A percentile compares a stretch with the other conserved stretches of the same genome.
phyloP scores from a whole-genome alignment of 1,140 invertebrate species.

The Drosophila nebulosa region DNA sequence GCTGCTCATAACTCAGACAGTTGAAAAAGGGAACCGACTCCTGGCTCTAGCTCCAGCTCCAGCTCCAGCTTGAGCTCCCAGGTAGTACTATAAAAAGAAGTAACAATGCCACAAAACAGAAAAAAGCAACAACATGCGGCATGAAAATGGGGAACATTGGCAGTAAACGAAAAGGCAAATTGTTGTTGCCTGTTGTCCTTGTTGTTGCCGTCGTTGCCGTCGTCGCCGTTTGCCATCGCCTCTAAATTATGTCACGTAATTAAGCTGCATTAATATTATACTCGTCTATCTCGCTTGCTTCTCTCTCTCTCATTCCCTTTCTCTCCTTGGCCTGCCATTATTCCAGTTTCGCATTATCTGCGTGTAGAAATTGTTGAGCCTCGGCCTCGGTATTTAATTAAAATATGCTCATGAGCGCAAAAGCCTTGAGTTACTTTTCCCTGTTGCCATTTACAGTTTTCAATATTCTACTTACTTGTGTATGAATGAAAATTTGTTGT shows the following conservation, averaged over 20 bases:
- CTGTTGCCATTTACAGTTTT: neutral
- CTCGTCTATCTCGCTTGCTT: neutral
- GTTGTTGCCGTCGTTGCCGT: conserved; percentile 17
- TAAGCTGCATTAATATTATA: conserved; percentile 61
- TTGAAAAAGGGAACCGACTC: neutral
- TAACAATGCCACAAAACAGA: conserved; percentile 34
- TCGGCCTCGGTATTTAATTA: conserved; percentile 49
- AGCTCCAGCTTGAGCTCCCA: conserved; percentile 5
- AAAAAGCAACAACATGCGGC: conserved; percentile 6
- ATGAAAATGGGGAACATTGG: neutral
- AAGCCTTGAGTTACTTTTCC: neutral
- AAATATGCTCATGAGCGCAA: conserved; percentile 50
- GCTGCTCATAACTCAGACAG: conserved; percentile 51
- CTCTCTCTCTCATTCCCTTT: neutral
- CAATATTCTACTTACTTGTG: neutral
- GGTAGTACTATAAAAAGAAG: conserved; percentile 43
- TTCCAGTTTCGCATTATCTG: neutral
- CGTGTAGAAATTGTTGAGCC: conserved; percentile 40
- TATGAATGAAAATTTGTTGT: too few species aligned
- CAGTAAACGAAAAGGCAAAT: conserved; percentile 51
- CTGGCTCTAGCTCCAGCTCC: too few species aligned
- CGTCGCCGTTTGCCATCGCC: conserved; percentile 44
- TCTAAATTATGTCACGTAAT: conserved; percentile 67
- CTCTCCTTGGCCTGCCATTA: neutral
- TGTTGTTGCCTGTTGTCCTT: conserved; percentile 31